phyloP scores from a whole-genome alignment of 2,888 invertebrate genomes.

The Epistrophella euchroma region DNA sequence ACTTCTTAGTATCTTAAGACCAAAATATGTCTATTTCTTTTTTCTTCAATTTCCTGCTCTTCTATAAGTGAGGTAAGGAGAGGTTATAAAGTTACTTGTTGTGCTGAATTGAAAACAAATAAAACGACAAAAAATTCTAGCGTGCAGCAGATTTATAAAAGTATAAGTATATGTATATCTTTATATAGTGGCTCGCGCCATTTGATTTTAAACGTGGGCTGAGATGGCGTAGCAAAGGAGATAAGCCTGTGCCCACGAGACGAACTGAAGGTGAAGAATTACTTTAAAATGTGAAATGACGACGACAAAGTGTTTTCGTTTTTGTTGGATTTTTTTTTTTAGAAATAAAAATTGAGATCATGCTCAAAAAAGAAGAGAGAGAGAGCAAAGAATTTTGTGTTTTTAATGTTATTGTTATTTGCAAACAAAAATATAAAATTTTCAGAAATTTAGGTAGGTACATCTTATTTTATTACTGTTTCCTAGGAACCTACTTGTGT shows the following conservation, averaged over 20 bases:
- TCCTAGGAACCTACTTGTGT: no score
- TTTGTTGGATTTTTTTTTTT: not conserved
- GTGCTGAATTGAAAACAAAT: constrained; percentile 1
- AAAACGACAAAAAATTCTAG: constrained; percentile 25
- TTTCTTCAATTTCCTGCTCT: not conserved
- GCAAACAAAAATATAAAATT: not conserved
- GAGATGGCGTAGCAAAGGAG: constrained; percentile 62
- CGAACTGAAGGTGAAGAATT: constrained; percentile 68
- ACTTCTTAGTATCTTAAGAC: constrained; percentile 11
- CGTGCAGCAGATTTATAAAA: constrained; percentile 9
- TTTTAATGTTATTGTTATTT: not conserved
- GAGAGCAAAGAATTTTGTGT: not conserved
- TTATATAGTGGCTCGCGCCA: constrained; percentile 51
- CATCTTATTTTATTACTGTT: no score
- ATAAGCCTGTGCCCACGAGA: constrained; percentile 67
- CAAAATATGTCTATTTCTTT: constrained; percentile 31
- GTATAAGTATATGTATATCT: not conserved
- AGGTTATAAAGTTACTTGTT: not conserved
- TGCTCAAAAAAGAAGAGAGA: not conserved
- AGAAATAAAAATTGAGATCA: not conserved
- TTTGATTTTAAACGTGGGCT: constrained; percentile 62
- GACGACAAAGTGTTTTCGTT: constrained; percentile 33
- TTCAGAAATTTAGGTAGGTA: no score
- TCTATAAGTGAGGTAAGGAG: not conserved
- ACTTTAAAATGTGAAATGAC: constrained; percentile 47